Evolutionary conservation across 2,113 vertebrate species (phyloP).

Genomic region (Hydropotes inermis): DNA sequence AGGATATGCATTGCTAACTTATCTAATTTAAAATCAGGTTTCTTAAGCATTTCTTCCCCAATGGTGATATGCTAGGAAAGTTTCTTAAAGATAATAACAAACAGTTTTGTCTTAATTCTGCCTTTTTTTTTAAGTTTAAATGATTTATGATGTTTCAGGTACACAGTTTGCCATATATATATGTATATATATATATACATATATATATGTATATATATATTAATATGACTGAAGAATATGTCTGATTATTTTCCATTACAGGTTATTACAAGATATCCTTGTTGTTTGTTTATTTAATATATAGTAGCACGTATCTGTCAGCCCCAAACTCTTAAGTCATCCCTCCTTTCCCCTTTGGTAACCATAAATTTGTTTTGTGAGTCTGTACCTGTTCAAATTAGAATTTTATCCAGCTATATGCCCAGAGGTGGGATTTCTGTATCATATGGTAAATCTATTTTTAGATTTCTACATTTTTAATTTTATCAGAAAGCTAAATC

Average conservation of each 20-base stretch:
- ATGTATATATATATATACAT: too few species aligned
- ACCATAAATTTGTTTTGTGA: not conserved
- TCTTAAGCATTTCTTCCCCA: conserved; percentile 24
- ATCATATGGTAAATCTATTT: not conserved
- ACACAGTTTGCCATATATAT: not conserved
- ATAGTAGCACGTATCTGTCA: not conserved
- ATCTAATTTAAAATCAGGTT: not conserved
- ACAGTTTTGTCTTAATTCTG: conserved; percentile 26
- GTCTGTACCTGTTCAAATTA: not conserved
- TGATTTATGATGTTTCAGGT: not conserved
- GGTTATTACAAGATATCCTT: not conserved
- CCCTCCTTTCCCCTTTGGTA: not conserved
- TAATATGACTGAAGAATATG: not conserved
- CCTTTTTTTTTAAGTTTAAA: not conserved
- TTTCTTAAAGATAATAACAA: conserved; percentile 30
- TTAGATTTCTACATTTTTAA: not conserved
- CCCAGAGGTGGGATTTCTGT: not conserved
- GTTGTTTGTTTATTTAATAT: not conserved
- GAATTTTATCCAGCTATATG: not conserved
- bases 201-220: not conserved
- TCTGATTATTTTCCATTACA: not conserved
- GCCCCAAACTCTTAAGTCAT: not conserved
- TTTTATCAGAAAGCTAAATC: not conserved
- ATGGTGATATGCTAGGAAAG: not conserved
- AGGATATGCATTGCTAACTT: not conserved